Evolutionary conservation across 2,113 vertebrate genomes (phyloP), one percentile per base, ranked within the genome.

Genomic region (Mustela lutreola): DNA sequence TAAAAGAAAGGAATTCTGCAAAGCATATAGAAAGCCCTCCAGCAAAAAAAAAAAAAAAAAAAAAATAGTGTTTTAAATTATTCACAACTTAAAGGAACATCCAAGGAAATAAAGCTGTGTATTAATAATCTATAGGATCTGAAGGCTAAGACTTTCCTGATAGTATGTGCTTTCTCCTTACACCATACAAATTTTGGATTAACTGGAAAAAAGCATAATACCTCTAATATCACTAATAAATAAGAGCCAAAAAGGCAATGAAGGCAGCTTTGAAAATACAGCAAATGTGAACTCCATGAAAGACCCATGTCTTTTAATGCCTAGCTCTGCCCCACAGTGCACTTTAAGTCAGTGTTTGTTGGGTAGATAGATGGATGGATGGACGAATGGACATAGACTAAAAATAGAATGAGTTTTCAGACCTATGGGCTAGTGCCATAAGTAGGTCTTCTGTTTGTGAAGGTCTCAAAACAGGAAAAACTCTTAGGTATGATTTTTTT

Each of bases 61-160:
- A 39, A 82, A 94, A 48, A 71, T 89, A 93, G 70, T 50, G 26
- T 56, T 96, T 82, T 96, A 93, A 96, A 58, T 89, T 79, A 95
- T 56, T 63, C 36, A 76, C 42, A 90, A 58, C 58, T 86, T 83
- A 86, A 89, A 60, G 90, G n/a, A 94, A 70, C 9, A 58, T 83
- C 73, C 31, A 56, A 95, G 62, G 56, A 75, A 95, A 42, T 91
- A 26, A 92, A 67, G n/a, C 67, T 94, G 21, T 65, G 63, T 70
- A 53, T 93, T 95, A 92, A 96, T 93, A 91, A 60, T 28, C 81
- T 89, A 7, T 16, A 58, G 42, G 39, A 88, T 83, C 62, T 80
- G 2, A 26, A 80, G 12, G 31, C 83, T 63, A 31, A 95, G 22
- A 5, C 33, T 96, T 96, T 89, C 53, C 5, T 86, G 22, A 56